Conservation (phyloP, 2,113 vertebrate genomes). For the Zootoca vivipara region DNA sequence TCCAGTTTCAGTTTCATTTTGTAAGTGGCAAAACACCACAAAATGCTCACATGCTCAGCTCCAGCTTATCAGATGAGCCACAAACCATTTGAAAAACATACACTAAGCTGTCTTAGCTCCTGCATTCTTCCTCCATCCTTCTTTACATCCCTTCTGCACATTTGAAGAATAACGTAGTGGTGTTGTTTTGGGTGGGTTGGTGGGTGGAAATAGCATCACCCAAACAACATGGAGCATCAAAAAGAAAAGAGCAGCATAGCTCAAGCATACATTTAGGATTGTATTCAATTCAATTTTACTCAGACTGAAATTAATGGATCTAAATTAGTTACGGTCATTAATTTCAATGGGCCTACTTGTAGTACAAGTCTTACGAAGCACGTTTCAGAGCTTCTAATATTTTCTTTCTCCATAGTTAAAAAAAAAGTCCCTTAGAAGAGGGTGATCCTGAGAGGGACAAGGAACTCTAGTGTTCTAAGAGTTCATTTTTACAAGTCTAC, state of each 20-base stretch:
- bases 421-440: neutral
- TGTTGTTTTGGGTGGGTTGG: neutral
- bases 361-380: neutral
- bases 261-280: too few species aligned
- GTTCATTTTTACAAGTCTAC: neutral
- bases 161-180: neutral
- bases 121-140: constrained; percentile 23
- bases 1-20: neutral
- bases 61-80: constrained; percentile 14
- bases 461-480: neutral
- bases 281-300: too few species aligned
- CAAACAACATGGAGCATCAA: neutral
- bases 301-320: too few species aligned
- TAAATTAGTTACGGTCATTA: too few species aligned
- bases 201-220: neutral
- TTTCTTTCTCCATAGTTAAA: neutral
- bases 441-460: neutral
- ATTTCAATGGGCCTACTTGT: too few species aligned
- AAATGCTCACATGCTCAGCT: neutral
- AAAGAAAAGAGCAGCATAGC: neutral
- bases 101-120: constrained; percentile 47
- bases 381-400: neutral
- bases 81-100: constrained; percentile 42
- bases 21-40: neutral
- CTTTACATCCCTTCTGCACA: constrained; percentile 6